Percentiles rank a stretch among this genome's conserved stretches.
These are phyloP conservation scores for Nymphicus hollandicus DNA, from an alignment of 2,113 vertebrate species.

Conservation along the genomic window DNA sequence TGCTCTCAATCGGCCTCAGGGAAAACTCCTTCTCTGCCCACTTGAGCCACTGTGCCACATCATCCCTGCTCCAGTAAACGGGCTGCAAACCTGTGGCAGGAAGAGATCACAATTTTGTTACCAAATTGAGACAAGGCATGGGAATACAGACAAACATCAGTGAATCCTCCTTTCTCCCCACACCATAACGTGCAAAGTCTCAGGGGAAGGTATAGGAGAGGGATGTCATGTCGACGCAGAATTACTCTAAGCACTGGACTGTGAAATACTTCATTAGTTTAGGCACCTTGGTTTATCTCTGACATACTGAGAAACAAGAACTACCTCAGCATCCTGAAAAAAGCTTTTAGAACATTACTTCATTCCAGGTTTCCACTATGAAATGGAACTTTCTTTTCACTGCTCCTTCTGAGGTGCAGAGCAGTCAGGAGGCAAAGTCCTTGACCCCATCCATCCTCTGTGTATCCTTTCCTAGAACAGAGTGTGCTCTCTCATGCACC, in stretches of 20 bases:
- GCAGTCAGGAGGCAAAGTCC: not conserved
- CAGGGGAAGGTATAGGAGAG: not conserved
- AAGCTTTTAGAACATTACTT: not conserved
- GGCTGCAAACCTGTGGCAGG: slow-evolving; percentile 87
- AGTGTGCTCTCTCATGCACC: not conserved
- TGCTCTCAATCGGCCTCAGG: slow-evolving; percentile 88
- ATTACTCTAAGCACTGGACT: not conserved
- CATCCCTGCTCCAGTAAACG: slow-evolving; percentile 92
- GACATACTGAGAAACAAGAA: not conserved
- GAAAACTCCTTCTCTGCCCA: slow-evolving; percentile 97
- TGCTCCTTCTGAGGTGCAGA: not conserved
- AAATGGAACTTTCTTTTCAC: not conserved
- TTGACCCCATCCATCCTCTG: not conserved
- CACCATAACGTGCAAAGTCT: not conserved
- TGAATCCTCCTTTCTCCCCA: not conserved
- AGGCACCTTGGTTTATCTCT: not conserved
- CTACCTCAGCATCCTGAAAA: not conserved
- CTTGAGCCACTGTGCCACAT: slow-evolving; percentile 94
- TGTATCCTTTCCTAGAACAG: not conserved
- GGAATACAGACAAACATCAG: not conserved
- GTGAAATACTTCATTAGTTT: not conserved
- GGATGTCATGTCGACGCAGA: not conserved
- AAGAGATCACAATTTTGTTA: not conserved
- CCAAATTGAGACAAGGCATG: not conserved
- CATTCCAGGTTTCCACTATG: not conserved